phyloP scores from a whole-genome alignment of 2,113 vertebrate genomes.

The Bostrychus sinensis region DNA sequence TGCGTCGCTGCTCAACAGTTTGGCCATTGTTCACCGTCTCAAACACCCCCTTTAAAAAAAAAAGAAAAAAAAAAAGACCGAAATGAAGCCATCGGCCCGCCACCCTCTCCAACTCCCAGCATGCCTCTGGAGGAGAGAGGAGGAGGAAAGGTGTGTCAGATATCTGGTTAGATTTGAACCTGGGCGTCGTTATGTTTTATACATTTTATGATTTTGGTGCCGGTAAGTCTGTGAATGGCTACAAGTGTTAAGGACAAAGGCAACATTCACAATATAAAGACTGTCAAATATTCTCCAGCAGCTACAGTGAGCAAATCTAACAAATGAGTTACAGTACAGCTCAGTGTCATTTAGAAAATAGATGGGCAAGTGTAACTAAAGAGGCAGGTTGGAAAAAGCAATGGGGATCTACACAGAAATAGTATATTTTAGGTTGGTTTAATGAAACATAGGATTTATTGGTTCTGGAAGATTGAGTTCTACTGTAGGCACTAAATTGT shows the following conservation, averaged over 20 bases:
- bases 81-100: slow-evolving; percentile 40
- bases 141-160: slow-evolving; percentile 30
- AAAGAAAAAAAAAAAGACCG: slow-evolving; percentile 4
- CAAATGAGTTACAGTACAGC: neutral
- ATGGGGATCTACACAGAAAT: too few species aligned
- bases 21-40: slow-evolving; percentile 72
- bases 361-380: too few species aligned
- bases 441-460: too few species aligned
- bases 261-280: neutral
- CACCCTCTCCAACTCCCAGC: slow-evolving; percentile 43
- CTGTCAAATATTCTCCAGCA: neutral
- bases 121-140: slow-evolving; percentile 23
- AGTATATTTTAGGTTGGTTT: too few species aligned
- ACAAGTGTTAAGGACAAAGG: neutral
- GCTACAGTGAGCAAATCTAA: neutral
- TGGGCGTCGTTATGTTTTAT: slow-evolving; percentile 6
- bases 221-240: neutral
- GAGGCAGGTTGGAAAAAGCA: too few species aligned
- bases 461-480: too few species aligned
- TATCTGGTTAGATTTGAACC: slow-evolving; percentile 5
- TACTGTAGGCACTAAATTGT: too few species aligned
- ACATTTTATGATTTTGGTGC: neutral
- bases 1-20: slow-evolving; percentile 72
- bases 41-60: slow-evolving; percentile 34
- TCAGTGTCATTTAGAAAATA: too few species aligned